Percentiles rank a stretch among this genome's conserved stretches.
Conservation (phyloP, 2,113 vertebrate genomes). For the Piprites chloris region DNA sequence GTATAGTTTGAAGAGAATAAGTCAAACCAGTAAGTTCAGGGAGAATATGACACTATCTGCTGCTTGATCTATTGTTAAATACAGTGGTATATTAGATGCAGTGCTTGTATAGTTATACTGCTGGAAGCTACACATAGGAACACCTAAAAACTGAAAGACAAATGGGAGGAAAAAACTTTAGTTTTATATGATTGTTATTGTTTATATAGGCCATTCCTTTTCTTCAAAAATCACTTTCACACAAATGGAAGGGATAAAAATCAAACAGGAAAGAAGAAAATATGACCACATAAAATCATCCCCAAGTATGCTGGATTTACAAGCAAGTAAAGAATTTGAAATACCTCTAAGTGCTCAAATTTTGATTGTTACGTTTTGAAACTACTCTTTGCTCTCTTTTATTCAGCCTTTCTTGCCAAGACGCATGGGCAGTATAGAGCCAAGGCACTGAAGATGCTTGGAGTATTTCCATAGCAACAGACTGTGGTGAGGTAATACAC, state of each 20-base stretch:
- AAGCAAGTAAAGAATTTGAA: not conserved
- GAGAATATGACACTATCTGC: not conserved
- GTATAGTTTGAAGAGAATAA: not conserved
- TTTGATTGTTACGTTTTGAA: not conserved
- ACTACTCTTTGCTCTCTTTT: not conserved
- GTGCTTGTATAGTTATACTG: not conserved
- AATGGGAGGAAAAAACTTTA: not conserved
- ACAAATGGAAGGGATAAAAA: not conserved
- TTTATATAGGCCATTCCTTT: not conserved
- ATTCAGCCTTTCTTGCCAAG: not conserved
- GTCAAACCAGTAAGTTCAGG: not conserved
- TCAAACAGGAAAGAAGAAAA: not conserved
- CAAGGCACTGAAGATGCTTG: not conserved
- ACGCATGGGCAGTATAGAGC: not conserved
- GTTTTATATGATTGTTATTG: not conserved
- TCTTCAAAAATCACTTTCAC: not conserved
- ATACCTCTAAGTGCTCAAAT: not conserved
- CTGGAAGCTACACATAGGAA: not conserved
- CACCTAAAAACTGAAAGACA: not conserved
- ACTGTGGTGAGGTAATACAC: slow-evolving; percentile 42
- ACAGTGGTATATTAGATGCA: not conserved
- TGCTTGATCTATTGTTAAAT: not conserved
- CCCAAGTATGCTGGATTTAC: not conserved
- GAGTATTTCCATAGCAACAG: slow-evolving; percentile 59
- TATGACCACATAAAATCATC: not conserved